Conservation (phyloP, 53 echinoderm and acorn worm genomes). For the Crossaster papposus region DNA sequence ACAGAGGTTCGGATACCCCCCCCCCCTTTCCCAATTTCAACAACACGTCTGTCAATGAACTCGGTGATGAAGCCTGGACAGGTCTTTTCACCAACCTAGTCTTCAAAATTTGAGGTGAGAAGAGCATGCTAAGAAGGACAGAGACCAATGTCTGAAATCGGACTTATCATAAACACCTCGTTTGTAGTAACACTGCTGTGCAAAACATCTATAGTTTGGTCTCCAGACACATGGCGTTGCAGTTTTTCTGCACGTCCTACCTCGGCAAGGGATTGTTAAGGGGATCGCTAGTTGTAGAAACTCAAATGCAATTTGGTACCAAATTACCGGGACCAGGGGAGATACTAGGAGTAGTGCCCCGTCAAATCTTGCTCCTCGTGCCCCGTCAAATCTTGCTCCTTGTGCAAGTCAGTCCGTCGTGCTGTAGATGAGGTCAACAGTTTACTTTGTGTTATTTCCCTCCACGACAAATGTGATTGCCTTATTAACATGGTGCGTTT, state of each 20-base stretch:
- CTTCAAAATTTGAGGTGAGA: background rate
- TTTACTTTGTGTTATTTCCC: conserved; percentile 49
- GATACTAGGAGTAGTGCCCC: background rate
- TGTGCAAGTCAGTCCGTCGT: conserved; percentile 8
- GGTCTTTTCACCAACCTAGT: background rate
- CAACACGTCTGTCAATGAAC: conserved; percentile 42
- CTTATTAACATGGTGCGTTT: conserved; percentile 52
- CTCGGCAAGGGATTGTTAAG: background rate
- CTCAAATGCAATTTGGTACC: conserved; percentile 30
- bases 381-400: background rate
- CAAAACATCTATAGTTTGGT: background rate
- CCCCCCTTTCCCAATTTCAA: background rate
- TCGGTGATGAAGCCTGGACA: background rate
- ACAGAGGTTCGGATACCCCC: conserved; percentile 3
- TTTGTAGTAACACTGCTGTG: background rate
- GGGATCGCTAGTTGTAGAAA: background rate
- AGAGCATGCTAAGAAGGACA: conserved; percentile 15
- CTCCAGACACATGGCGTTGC: background rate
- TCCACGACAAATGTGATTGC: conserved; percentile 52
- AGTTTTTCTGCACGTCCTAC: background rate
- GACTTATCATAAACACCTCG: conserved; percentile 28
- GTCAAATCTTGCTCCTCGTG: background rate
- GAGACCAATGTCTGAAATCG: conserved; percentile 1
- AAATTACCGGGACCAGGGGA: conserved; percentile 25
- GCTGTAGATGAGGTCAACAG: conserved; percentile 15